Base-by-base conservation (phyloP, 2,113 vertebrate genomes). In the Carassius carassius region DNA sequence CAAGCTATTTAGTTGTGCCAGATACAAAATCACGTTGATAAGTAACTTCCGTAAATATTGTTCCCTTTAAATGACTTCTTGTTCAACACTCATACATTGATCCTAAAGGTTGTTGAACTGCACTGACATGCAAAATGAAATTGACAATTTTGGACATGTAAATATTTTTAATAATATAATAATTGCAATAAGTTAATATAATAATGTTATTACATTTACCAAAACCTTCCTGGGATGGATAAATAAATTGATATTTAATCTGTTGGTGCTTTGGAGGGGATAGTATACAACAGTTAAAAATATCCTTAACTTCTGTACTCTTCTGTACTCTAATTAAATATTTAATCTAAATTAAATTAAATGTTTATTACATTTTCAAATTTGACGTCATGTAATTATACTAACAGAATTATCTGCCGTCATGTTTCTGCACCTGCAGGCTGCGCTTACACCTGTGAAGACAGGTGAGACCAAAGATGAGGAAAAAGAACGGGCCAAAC, bases 391-490 rank as follows among this genome's bases (percentile, higher is more conserved):
- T 65, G 12, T 72, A 44, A 44, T 41, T 51, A 60, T 6, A 21
- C 58, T 58, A 56, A 19, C 4, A 13, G 23, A 54, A 75, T 37
- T 56, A 29, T 70, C 29, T 41, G 2, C 0, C 4, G 3, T n/a
- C 5, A 29, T 70, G 32, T 85, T 62, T 78, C 7, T 73, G 19
- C 25, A 44, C 21, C 12, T 76, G 2, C 91, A 99, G 98, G 94
- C 96, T 0, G 97, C 97, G 0, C 93, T 96, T 88, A 99, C 97
- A 29, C 97, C 98, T 0, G 95, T 99, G 58, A 99, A 99, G 88
- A 95, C 96, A 0, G 94, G 95, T 0, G 98, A 99, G 84, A 94
- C 91, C 73, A 97, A 99, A 85, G 91, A 98, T 5, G 98, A 99
- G 77, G 98, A 99, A 41, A 95, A 96, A 79, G 96, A 97, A 72